Evolutionary conservation across 2,797 vertebrate species (phyloP).

Genomic region (Moxostoma hubbsi): DNA sequence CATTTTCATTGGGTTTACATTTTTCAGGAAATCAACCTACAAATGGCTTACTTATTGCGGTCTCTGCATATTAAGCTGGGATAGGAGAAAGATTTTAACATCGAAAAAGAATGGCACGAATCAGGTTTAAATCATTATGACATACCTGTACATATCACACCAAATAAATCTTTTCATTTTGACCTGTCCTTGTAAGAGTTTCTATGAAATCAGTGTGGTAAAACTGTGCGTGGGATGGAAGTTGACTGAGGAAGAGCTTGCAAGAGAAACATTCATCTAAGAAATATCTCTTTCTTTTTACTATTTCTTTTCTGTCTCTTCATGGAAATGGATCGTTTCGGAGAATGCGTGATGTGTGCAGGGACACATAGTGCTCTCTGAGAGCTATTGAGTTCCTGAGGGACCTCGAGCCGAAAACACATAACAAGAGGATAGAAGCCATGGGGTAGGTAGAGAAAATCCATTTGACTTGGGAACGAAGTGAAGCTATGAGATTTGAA

Average conservation of each 20-base stretch:
- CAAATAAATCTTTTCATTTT: conserved; percentile 12
- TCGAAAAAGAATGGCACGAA: neutral
- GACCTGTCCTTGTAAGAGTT: neutral
- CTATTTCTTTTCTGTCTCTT: conserved; percentile 15
- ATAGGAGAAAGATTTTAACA: too few relatives aligned
- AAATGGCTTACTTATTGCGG: too few relatives aligned
- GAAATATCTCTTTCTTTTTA: neutral
- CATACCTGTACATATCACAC: neutral
- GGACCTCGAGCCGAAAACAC: conserved; percentile 53
- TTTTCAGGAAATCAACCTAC: too few relatives aligned
- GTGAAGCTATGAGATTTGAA: conserved; percentile 26
- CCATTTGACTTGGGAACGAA: conserved; percentile 39
- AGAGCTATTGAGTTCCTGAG: conserved; percentile 68
- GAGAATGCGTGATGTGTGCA: conserved; percentile 61
- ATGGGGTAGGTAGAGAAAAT: conserved; percentile 60
- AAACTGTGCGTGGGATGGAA: neutral
- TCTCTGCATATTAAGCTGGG: too few relatives aligned
- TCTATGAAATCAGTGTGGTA: conserved; percentile 5
- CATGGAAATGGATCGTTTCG: conserved; percentile 62
- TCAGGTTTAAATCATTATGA: neutral
- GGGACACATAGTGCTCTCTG: conserved; percentile 69
- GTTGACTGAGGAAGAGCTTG: neutral
- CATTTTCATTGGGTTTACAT: too few relatives aligned
- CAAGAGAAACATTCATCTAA: neutral
- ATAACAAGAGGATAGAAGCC: conserved; percentile 57